Evolutionary conservation across 2,113 vertebrate genomes (phyloP).

Genomic region (Perognathus longimembris): DNA sequence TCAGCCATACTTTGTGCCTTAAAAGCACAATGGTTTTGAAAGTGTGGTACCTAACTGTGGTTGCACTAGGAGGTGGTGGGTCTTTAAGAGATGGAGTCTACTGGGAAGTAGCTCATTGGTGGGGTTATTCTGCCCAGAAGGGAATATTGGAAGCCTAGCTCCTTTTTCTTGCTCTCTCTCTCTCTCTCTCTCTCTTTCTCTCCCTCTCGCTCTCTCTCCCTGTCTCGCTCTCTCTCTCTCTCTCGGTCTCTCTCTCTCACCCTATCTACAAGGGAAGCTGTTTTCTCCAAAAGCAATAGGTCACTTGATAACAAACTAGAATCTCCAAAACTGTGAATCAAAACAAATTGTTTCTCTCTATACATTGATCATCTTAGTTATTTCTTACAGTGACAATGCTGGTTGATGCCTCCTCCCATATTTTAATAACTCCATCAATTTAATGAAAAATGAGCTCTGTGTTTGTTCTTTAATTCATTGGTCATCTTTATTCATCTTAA

Average conservation of each 20-base stretch:
- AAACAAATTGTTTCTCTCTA: background rate
- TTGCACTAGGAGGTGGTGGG: background rate
- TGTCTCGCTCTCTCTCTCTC: background rate
- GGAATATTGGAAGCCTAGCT: too few species aligned
- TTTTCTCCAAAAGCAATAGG: background rate
- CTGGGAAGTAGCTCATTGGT: background rate
- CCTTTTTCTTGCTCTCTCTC: background rate
- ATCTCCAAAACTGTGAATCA: background rate
- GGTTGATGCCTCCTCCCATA: background rate
- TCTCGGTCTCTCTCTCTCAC: background rate
- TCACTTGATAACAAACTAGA: background rate
- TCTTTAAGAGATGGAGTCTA: background rate
- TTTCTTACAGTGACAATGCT: background rate
- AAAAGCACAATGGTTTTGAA: background rate
- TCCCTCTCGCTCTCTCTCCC: background rate
- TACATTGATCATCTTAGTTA: background rate
- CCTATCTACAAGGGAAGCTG: background rate
- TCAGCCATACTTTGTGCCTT: background rate
- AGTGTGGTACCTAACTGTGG: too few species aligned
- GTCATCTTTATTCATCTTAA: background rate
- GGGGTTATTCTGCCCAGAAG: background rate
- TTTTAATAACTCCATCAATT: background rate
- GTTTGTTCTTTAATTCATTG: background rate
- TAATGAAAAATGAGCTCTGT: background rate
- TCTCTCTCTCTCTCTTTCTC: background rate